Evolutionary conservation across 2,888 invertebrate genomes (phyloP).

Genomic region (Vandiemenella viatica): DNA sequence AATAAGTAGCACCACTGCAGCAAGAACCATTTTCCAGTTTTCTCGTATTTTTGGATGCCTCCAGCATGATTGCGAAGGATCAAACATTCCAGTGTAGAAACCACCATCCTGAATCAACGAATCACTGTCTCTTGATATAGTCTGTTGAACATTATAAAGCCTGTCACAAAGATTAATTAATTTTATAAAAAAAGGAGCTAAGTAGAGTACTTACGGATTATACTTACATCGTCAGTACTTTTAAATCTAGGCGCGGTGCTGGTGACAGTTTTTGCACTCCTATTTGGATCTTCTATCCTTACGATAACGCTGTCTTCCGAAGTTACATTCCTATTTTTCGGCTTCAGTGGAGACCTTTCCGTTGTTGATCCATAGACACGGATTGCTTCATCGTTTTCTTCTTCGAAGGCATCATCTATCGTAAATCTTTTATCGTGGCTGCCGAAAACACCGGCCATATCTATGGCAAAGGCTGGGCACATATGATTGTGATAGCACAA

Average conservation of each 20-base stretch:
- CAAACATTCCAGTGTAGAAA: constrained; percentile 22
- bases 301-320: constrained; percentile 37
- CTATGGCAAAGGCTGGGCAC: no score
- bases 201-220: background rate
- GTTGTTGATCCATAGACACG: constrained; percentile 65
- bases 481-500: no score
- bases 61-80: constrained; percentile 35
- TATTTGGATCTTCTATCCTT: constrained; percentile 29
- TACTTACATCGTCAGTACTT: constrained; percentile 26
- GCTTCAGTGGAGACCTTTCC: constrained; percentile 50
- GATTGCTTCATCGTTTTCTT: constrained; percentile 70
- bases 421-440: constrained; percentile 36
- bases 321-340: constrained; percentile 31
- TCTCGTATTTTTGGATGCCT: constrained; percentile 43
- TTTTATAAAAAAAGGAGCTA: no score
- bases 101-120: constrained; percentile 55
- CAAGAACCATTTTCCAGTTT: constrained; percentile 77
- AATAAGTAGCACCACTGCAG: constrained; percentile 61
- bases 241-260: constrained; percentile 16
- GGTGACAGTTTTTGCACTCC: constrained; percentile 11
- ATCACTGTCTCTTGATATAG: constrained; percentile 61
- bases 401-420: constrained; percentile 73
- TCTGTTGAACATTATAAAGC: no score
- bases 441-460: constrained; percentile 14
- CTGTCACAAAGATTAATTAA: no score